phyloP scores from a whole-genome alignment of 2,797 vertebrate genomes.

The Pangasius mekongensis region DNA sequence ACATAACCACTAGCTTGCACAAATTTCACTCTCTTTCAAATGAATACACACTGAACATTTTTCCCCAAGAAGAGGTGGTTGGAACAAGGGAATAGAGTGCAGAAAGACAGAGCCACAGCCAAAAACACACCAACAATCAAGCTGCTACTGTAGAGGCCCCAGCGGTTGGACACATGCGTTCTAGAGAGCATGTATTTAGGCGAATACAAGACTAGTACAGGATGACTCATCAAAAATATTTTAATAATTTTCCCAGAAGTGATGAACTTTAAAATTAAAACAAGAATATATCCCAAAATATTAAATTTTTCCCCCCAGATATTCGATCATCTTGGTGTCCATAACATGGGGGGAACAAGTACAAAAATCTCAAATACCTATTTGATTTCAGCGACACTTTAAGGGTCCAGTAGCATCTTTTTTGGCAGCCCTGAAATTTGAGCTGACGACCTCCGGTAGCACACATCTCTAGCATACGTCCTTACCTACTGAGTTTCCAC shows the following conservation, averaged over 20 bases:
- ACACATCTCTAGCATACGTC: background rate
- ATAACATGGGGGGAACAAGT: background rate
- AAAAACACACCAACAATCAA: background rate
- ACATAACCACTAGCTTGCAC: background rate
- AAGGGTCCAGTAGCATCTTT: background rate
- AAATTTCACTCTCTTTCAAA: background rate
- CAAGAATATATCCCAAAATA: background rate
- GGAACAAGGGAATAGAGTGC: background rate
- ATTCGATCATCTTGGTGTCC: background rate
- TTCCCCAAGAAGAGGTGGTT: background rate
- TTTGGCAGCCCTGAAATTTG: constrained; percentile 7
- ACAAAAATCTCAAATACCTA: constrained; percentile 2
- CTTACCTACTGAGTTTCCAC: background rate
- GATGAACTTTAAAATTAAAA: background rate
- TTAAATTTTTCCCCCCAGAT: background rate
- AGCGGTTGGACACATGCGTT: background rate
- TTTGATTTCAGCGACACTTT: background rate
- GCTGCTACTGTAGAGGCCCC: background rate
- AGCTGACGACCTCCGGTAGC: background rate
- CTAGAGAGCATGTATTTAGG: background rate
- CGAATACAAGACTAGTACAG: background rate
- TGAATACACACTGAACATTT: background rate
- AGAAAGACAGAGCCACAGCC: background rate
- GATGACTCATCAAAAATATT: background rate
- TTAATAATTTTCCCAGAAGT: background rate